Evolutionary conservation across 2,888 invertebrate genomes (phyloP).

Genomic region (Aphodius granarius): DNA sequence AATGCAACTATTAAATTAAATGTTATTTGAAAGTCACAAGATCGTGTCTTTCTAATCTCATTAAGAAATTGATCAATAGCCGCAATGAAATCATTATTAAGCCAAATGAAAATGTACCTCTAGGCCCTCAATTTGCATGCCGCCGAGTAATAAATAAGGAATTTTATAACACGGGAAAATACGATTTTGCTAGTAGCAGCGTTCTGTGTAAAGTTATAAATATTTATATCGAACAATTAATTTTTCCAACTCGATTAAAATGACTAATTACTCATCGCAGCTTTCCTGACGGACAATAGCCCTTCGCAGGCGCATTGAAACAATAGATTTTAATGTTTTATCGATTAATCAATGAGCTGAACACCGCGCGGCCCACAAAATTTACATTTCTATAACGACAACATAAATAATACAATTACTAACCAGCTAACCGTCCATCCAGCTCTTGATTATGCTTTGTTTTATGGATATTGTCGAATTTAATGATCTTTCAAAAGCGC

Average conservation of each 20-base stretch:
- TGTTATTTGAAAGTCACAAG: neutral
- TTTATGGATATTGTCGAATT: neutral
- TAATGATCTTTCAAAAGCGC: too few species aligned
- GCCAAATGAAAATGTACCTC: neutral
- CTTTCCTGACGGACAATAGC: neutral
- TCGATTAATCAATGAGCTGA: neutral
- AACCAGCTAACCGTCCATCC: neutral
- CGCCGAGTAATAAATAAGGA: neutral
- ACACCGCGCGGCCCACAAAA: neutral
- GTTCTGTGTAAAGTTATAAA: neutral
- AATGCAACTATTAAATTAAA: neutral
- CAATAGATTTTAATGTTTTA: neutral
- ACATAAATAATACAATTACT: neutral
- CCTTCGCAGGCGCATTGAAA: neutral
- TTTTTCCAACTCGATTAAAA: neutral
- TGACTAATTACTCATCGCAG: neutral
- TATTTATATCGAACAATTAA: neutral
- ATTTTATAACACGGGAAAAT: neutral
- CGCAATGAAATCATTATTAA: neutral
- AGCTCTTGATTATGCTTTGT: neutral
- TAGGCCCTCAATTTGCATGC: neutral
- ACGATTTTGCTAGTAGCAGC: neutral
- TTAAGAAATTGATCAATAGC: neutral
- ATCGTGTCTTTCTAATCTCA: neutral
- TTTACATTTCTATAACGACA: neutral